Conservation (phyloP, 2,888 invertebrate genomes). For the Protodeltote pygarga region DNA sequence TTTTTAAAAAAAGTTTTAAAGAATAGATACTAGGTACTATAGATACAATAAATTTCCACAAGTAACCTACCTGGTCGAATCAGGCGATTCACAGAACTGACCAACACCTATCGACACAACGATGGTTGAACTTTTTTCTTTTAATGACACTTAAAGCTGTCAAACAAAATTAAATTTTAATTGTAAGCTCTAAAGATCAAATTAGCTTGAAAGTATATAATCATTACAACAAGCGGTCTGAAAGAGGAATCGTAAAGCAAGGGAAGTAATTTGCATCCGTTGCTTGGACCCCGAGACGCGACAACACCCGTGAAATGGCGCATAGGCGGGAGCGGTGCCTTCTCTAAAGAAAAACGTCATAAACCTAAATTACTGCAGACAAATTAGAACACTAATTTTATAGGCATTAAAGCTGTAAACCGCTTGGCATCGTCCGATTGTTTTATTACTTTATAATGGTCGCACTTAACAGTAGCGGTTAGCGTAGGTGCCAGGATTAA, state of each 20-base stretch:
- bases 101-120: slow-evolving; percentile 30
- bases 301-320: slow-evolving; percentile 83
- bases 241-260: slow-evolving; percentile 76
- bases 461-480: slow-evolving; percentile 74
- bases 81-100: slow-evolving; percentile 53
- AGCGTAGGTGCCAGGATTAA: slow-evolving; percentile 49
- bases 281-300: slow-evolving; percentile 54
- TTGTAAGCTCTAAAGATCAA: slow-evolving; percentile 42
- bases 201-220: slow-evolving; percentile 42
- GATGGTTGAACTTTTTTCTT: slow-evolving; percentile 18
- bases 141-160: slow-evolving; percentile 23
- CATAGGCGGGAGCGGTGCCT: slow-evolving; percentile 58
- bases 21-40: neutral
- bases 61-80: slow-evolving; percentile 44
- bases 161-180: slow-evolving; percentile 44
- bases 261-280: slow-evolving; percentile 79
- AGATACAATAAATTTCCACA: slow-evolving; percentile 2
- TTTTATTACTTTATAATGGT: slow-evolving; percentile 76
- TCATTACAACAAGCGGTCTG: slow-evolving; percentile 58
- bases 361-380: slow-evolving; percentile 75
- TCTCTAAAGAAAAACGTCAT: slow-evolving; percentile 67
- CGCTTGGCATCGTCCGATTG: slow-evolving; percentile 65
- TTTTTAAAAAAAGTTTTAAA: too few species aligned
- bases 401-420: slow-evolving; percentile 77
- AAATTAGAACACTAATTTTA: slow-evolving; percentile 84